Percentiles rank a stretch among this genome's conserved stretches.
phyloP scores from a whole-genome alignment of 2,888 invertebrate genomes.

The Hoplodrina ambigua region DNA sequence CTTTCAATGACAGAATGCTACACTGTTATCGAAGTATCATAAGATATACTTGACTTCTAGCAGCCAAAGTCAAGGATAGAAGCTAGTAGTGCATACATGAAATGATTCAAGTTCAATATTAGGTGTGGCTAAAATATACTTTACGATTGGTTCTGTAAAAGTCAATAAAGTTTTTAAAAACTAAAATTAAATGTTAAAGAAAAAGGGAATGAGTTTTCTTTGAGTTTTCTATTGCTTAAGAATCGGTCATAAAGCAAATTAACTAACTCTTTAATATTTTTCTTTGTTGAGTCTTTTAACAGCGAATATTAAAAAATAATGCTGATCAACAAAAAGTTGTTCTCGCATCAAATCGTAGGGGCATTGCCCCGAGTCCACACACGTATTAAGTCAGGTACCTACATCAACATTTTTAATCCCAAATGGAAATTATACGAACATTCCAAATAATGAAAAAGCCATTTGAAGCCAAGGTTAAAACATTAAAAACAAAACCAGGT shows the following conservation, averaged over 20 bases:
- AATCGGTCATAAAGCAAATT: background rate
- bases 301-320: background rate
- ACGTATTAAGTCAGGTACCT: background rate
- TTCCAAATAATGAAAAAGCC: conserved; percentile 3
- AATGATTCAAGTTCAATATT: conserved; percentile 17
- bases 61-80: no score
- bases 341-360: background rate
- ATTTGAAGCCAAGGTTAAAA: conserved; percentile 29
- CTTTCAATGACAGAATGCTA: no score
- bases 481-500: conserved; percentile 28
- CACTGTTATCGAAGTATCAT: no score
- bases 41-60: no score
- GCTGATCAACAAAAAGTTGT: background rate
- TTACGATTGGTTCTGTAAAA: background rate
- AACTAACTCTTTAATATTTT: background rate
- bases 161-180: background rate
- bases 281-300: background rate
- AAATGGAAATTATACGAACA: conserved; percentile 4
- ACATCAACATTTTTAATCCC: background rate
- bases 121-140: background rate
- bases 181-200: background rate
- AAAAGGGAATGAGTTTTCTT: background rate
- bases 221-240: background rate
- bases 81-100: background rate
- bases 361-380: conserved; percentile 1